Percentiles rank a stretch among this genome's conserved stretches.
phyloP scores from a whole-genome alignment of 2,113 vertebrate genomes.

The Brachyhypopomus gauderio region DNA sequence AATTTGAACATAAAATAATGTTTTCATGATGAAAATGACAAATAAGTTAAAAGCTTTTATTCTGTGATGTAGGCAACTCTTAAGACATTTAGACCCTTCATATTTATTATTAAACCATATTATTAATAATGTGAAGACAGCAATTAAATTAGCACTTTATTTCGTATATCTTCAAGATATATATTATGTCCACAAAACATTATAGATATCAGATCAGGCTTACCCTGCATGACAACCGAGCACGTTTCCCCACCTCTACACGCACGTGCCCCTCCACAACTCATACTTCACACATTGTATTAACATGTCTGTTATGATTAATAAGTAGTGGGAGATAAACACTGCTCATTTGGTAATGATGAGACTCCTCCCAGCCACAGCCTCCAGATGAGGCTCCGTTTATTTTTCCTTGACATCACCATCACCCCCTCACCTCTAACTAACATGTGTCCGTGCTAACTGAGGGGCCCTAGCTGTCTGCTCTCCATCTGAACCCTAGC shows the following conservation, averaged over 20 bases:
- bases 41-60: too few relatives aligned
- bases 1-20: too few relatives aligned
- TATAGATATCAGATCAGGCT: background rate
- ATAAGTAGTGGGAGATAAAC: slow-evolving; percentile 25
- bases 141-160: slow-evolving; percentile 15
- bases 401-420: slow-evolving; percentile 50
- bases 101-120: background rate
- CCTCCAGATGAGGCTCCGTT: slow-evolving; percentile 30
- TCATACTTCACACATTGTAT: slow-evolving; percentile 13
- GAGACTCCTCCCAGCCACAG: slow-evolving; percentile 21
- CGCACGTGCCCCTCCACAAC: slow-evolving; percentile 7
- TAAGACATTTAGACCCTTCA: too few relatives aligned
- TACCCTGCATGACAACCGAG: background rate
- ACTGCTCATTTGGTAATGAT: background rate
- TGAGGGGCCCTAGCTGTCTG: slow-evolving; percentile 25
- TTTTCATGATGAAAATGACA: too few relatives aligned
- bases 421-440: background rate
- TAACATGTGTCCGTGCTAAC: slow-evolving; percentile 24
- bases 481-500: slow-evolving; percentile 54
- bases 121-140: background rate
- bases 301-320: slow-evolving; percentile 23
- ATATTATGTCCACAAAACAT: background rate
- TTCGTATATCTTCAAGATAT: background rate
- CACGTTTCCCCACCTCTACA: background rate
- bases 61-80: too few relatives aligned